Evolutionary conservation across 2,113 vertebrate genomes (phyloP), one percentile per base, ranked within the genome.

Genomic region (Salvelinus sp.): DNA sequence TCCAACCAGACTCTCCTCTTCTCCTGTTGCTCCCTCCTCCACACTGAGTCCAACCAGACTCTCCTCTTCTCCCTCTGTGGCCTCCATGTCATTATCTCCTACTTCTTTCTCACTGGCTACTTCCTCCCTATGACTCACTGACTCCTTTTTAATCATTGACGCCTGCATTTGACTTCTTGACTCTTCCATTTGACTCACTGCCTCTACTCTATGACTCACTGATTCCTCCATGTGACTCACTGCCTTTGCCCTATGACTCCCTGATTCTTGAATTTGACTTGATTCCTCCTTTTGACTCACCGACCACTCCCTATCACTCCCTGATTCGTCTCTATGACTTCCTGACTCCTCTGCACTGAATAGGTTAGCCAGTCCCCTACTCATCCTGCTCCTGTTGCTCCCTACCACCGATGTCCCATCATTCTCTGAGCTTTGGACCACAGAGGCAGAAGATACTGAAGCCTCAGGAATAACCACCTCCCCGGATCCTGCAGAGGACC

Each of bases 361-460:
- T 25, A 23, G 33, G 22, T 4, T 63, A 14, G 3, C 0, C 12
- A 75, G 64, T 0, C 69, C 74, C 4, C 1, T 48, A n/a, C 72
- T 76, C 38, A n/a, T 70, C 1, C 44, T 16, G 28, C 70, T 75
- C 3, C 13, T 71, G 2, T 12, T 71, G 73, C 44, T 73, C 44
- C 13, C 13, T 76, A 70, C 79, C 62, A 67, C 75, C 10, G 69
- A 57, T 10, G 83, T 76, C 27, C 18, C 2, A 0, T 82, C 70
- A 6, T 74, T 87, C 44, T 77, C 78, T 69, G 80, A 85, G 38
- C 48, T 82, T 58, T 68, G 62, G 1, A 16, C 57, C 10, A 1
- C 23, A 13, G 62, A 64, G 2, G 58, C 22, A 48, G 7, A 57
- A 27, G 25, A 6, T 1, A 25, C 33, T 48, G 79, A 57, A 38